Percentiles rank a stretch among this genome's conserved stretches.
phyloP scores from a whole-genome alignment of 2,113 vertebrate species.

The Silurus glanis region DNA sequence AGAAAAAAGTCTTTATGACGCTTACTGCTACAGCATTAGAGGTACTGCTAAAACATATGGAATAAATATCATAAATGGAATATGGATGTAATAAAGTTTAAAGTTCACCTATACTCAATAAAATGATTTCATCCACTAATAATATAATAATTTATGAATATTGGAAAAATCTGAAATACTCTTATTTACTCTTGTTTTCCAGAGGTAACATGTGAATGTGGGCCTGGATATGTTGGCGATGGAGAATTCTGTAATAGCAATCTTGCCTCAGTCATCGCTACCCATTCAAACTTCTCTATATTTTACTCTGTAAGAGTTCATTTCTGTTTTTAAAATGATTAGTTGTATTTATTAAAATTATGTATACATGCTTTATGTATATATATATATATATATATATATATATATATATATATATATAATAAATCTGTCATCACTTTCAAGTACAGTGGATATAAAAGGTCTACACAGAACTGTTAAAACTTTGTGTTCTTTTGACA shows the following conservation, averaged over 20 bases:
- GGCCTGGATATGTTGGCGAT: constrained; percentile 77
- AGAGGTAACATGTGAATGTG: constrained; percentile 86
- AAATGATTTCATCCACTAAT: too few species aligned
- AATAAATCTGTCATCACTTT: too few species aligned
- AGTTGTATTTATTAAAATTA: too few species aligned
- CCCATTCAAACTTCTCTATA: constrained; percentile 77
- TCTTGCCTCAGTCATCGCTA: constrained; percentile 80
- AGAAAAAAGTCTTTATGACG: constrained; percentile 78
- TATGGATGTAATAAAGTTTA: not conserved
- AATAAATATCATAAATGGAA: too few species aligned
- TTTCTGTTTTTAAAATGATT: not conserved
- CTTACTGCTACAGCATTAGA: constrained; percentile 84
- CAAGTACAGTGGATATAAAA: too few species aligned
- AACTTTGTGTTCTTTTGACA: not conserved
- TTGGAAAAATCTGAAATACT: not conserved
- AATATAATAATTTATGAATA: not conserved
- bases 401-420: too few species aligned
- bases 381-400: too few species aligned
- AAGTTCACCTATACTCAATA: not conserved
- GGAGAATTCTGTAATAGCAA: constrained; percentile 87
- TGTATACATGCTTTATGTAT: too few species aligned
- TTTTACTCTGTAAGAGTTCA: constrained; percentile 83
- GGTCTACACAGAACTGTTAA: too few species aligned
- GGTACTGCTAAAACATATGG: constrained; percentile 62
- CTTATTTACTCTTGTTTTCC: constrained; percentile 29